Evolutionary conservation across 2,888 invertebrate species (phyloP), one percentile per base, ranked within the genome.

Genomic region (Heliconius ismenius): DNA sequence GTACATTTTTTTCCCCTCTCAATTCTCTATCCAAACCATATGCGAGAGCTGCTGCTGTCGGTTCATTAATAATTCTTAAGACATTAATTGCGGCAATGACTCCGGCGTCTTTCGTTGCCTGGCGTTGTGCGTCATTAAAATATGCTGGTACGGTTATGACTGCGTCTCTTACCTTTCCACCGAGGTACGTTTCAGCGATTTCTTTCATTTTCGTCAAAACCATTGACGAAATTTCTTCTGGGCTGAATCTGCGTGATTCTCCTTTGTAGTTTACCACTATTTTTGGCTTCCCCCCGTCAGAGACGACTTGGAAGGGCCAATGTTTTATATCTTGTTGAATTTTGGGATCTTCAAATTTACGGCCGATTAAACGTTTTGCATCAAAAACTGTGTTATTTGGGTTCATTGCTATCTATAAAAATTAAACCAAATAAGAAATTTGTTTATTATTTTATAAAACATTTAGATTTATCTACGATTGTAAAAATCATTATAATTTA

Each of bases 31-130:
- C 97, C 69, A 97, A 90, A 11, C 98, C 98, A 84, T 98, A 98
- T 77, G 98, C 97, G 78, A 98, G 92, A 64, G 98, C 98, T 28
- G 98, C 98, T 1, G 97, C 97, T 4, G 98, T 98, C 13, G 98
- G 98, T 88, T 98, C 98, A 87, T 98, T 98, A 82, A 98, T 97
- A 79, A 98, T 98, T 83, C 98, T 95, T 63, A 98, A 93, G 3
- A 98, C 98, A 89, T 98, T 98, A 39, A 98, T 89, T 1, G 97
- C 98, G 32, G 98, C 96, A 85, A 97, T 97, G 4, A 95, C 95
- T 2, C 98, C 98, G 18, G 98, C 98, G 90, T 98, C 98, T 91
- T 98, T 98, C 13, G 98, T 98, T 18, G 97, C 97, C 88, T 97
- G 97, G 18, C 97, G 95, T 88, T 97, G 97, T 4, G 97, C 96